Evolutionary conservation across 1,140 invertebrate species (phyloP).

Genomic region (Triops cancriformis): DNA sequence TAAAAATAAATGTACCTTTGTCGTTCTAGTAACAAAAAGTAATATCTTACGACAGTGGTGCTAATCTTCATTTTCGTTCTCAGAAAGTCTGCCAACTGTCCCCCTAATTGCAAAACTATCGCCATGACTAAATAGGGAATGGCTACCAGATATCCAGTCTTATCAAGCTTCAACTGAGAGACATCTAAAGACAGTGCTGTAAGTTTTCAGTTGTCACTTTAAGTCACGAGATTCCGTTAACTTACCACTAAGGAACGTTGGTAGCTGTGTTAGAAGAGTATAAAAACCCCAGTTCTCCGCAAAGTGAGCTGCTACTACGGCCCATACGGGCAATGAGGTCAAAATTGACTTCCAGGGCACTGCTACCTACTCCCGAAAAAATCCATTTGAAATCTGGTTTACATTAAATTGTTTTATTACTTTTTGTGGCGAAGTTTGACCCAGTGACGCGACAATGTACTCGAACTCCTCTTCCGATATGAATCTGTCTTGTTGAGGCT

Average conservation of each 20-base stretch:
- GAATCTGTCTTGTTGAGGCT: constrained; percentile 61
- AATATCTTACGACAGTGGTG: constrained; percentile 52
- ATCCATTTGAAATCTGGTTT: too few relatives aligned
- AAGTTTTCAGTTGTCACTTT: constrained; percentile 14
- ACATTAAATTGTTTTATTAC: neutral
- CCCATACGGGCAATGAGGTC: constrained; percentile 76
- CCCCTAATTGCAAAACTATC: constrained; percentile 63
- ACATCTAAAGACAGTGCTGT: constrained; percentile 26
- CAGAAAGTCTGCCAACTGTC: constrained; percentile 69
- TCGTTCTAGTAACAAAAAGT: neutral
- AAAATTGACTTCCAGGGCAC: constrained; percentile 75
- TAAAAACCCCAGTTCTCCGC: constrained; percentile 96
- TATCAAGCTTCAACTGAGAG: constrained; percentile 43
- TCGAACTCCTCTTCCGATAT: constrained; percentile 65
- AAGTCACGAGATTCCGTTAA: constrained; percentile 12
- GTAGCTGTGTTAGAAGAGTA: constrained; percentile 78
- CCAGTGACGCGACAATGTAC: constrained; percentile 55
- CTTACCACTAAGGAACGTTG: constrained; percentile 78
- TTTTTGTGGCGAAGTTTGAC: constrained; percentile 25
- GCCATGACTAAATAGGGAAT: constrained; percentile 80
- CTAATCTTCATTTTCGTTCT: constrained; percentile 53
- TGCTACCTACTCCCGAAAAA: constrained; percentile 19
- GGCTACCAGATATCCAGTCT: constrained; percentile 70
- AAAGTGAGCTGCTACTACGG: constrained; percentile 81
- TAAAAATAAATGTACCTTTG: neutral